These are phyloP conservation scores for Stenurella melanura DNA, from an alignment of 2,888 invertebrate genomes.

Conservation along the genomic window DNA sequence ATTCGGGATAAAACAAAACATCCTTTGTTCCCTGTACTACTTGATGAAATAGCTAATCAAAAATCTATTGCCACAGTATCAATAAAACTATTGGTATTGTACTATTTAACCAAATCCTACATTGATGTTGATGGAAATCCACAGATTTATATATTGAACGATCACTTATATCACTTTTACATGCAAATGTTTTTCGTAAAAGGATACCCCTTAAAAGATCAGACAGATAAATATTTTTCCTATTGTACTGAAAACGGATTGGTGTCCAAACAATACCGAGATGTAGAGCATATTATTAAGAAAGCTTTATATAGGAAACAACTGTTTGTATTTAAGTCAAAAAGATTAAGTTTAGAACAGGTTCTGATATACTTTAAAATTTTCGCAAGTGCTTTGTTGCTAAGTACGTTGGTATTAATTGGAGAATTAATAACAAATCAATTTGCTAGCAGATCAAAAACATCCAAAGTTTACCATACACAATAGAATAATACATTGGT, in stretches of 20 bases:
- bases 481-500: no score
- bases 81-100: not conserved
- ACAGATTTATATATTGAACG: not conserved
- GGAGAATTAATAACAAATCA: slow-evolving; percentile 1
- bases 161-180: not conserved
- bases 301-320: not conserved
- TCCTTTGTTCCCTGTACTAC: not conserved
- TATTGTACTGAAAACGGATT: not conserved
- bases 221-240: slow-evolving; percentile 12
- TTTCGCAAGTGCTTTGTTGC: not conserved
- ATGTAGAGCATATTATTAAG: not conserved
- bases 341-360: not conserved
- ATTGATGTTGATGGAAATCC: slow-evolving; percentile 2
- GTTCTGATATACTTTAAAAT: not conserved
- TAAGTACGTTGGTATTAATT: slow-evolving; percentile 2
- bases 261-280: not conserved
- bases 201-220: slow-evolving; percentile 20
- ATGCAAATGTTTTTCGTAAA: slow-evolving; percentile 29
- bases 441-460: not conserved
- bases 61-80: not conserved
- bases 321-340: slow-evolving; percentile 11
- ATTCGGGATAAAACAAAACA: not conserved
- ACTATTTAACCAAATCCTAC: not conserved
- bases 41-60: not conserved
- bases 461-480: no score